A percentile compares a stretch with the other conserved stretches of the same genome.
Evolutionary conservation across 2,797 vertebrate species (phyloP).

Genomic region (Ciconia nigra): DNA sequence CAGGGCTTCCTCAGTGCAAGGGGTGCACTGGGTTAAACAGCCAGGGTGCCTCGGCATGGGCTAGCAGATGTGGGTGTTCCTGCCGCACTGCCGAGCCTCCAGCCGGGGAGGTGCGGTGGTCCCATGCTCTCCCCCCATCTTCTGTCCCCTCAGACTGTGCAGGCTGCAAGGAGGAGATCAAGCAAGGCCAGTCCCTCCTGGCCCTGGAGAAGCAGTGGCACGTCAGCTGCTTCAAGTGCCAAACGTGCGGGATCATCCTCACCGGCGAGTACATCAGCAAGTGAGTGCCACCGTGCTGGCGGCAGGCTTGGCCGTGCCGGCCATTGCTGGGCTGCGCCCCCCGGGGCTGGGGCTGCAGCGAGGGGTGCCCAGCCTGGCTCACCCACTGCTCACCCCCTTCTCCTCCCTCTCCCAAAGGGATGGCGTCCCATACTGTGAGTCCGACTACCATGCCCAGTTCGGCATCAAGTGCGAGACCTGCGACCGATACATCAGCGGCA

Average conservation of each 20-base stretch:
- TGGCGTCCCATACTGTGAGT: conserved; percentile 93
- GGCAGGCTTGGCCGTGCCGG: neutral
- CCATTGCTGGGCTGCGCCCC: neutral
- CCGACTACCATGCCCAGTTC: conserved; percentile 96
- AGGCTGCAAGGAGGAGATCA: conserved; percentile 95
- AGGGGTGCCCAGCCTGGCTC: neutral
- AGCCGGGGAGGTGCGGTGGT: accelerated
- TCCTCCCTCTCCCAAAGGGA: conserved; percentile 79
- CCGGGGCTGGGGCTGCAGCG: accelerated
- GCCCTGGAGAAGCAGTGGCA: conserved; percentile 98
- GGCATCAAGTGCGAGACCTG: conserved; percentile 99
- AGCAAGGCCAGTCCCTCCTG: conserved; percentile 95
- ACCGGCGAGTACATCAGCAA: conserved; percentile 99
- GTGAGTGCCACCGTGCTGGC: conserved; percentile 71
- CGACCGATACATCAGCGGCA: conserved; percentile 95
- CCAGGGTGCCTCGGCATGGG: accelerated
- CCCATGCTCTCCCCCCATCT: neutral
- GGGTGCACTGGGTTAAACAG: accelerated
- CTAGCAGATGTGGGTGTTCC: neutral
- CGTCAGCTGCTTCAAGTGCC: conserved; percentile 98
- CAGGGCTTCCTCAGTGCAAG: neutral
- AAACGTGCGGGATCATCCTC: conserved; percentile 91
- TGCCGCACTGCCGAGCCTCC: accelerated
- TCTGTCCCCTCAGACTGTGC: conserved; percentile 85
- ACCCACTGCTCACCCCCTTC: accelerated